Evolutionary conservation across 2,888 invertebrate species (phyloP).

Genomic region (Hirtodrosophila duncani): DNA sequence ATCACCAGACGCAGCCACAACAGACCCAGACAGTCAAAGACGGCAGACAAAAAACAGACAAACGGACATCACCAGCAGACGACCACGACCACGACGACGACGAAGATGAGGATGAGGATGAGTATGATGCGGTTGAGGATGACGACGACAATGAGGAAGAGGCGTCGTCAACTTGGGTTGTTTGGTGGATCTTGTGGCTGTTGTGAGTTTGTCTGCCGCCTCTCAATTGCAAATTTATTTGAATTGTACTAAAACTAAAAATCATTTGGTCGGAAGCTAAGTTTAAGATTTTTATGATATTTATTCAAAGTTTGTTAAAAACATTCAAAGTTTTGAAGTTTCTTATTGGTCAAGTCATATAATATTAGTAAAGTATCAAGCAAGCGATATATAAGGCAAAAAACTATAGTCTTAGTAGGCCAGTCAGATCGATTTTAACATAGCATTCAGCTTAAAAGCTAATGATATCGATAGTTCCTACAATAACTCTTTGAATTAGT

Average conservation of each 20-base stretch:
- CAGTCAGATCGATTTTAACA: too few species aligned
- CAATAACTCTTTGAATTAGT: too few species aligned
- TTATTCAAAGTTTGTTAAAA: too few species aligned
- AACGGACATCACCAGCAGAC: constrained; percentile 22
- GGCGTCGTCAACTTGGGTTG: too few species aligned
- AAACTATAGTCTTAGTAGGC: too few species aligned
- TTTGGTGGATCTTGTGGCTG: constrained; percentile 1
- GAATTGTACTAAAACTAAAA: constrained; percentile 54
- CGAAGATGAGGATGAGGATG: constrained; percentile 7
- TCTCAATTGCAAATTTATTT: constrained; percentile 67
- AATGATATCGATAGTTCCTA: too few species aligned
- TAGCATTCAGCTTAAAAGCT: too few species aligned
- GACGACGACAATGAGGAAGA: constrained; percentile 13
- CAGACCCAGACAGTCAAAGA: constrained; percentile 1
- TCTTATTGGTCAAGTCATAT: too few species aligned
- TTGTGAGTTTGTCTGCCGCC: constrained; percentile 26
- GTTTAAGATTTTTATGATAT: constrained; percentile 71
- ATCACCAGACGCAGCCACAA: constrained; percentile 50
- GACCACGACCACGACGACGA: constrained; percentile 9
- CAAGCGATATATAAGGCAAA: too few species aligned
- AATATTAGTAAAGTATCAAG: too few species aligned
- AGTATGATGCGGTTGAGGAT: too few species aligned
- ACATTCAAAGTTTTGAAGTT: too few species aligned
- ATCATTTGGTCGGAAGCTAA: constrained; percentile 71
- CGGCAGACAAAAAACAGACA: constrained; percentile 7